Base-by-base conservation (phyloP, 2,888 invertebrate species). In the Dromius quadrimaculatus region DNA sequence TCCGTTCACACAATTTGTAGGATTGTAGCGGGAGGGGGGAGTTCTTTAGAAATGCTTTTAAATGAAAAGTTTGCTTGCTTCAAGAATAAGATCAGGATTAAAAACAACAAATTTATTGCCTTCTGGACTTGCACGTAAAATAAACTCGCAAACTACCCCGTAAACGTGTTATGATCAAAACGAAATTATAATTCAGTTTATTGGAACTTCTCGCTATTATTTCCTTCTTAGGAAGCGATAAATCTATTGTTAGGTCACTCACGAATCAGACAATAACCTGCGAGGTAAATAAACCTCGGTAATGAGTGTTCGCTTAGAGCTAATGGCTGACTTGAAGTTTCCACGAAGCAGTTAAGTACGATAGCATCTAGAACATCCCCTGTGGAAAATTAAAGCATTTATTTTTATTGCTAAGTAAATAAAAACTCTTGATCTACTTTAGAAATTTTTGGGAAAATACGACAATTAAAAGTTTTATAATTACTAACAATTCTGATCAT, bases 301-400 rank as follows among this genome's bases (percentile, higher is more conserved):
- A 57, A 59, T 59, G 59, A 59, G 59, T 36, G 20, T 36, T 36
- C 50, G 59, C 59, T 59, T 59, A 59, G 36, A 59, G 36, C 59
- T 59, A 59, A 59, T 34, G 59, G 34, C 59, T 34, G 59, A 47
- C 59, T 59, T 59, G 59, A 59, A 59, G 59, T 59, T 59, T 59
- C 36, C 19, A 59, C 34, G 32, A 57, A 36, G 59, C 59, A 34
- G 59, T 59, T 59, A 36, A 59, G 47, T 36, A 34, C 36, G 59
- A 59, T 59, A 59, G 59, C 59, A 59, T 59, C 59, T 4, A 6
- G 32, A 4, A 9, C 32, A 32, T 32, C 32, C 32, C 32, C 9
- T 32, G 32, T 32, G 32, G 5, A 4, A 32, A 32, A 32, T 32
- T 32, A 32, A 32, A 32, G 32, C 9, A 32, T 32, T 32, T 32